Percentiles rank a stretch among this genome's conserved stretches.
These are phyloP conservation scores for Callosobruchus maculatus DNA, from an alignment of 2,888 invertebrate genomes.

Conservation along the genomic window DNA sequence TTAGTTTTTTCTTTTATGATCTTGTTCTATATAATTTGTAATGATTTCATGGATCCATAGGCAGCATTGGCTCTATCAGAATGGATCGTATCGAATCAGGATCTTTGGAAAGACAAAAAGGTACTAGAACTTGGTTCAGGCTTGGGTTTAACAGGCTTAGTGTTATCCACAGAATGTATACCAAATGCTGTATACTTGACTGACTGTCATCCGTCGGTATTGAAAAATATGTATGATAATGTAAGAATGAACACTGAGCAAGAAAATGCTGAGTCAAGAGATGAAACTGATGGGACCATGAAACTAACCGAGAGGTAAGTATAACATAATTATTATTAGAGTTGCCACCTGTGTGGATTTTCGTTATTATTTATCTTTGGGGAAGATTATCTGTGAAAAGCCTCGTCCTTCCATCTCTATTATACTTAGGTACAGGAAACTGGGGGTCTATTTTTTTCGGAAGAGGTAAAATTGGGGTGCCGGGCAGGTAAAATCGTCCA, in stretches of 20 bases:
- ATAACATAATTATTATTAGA: too few species aligned
- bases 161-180: conserved; percentile 55
- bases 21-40: not conserved
- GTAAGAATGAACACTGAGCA: conserved; percentile 56
- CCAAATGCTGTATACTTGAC: conserved; percentile 59
- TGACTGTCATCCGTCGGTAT: conserved; percentile 67
- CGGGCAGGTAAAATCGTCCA: too few species aligned
- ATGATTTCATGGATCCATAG: conserved; percentile 39
- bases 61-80: conserved; percentile 69
- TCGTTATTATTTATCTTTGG: too few species aligned
- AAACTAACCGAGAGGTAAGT: conserved; percentile 4
- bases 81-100: conserved; percentile 61
- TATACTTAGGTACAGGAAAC: too few species aligned
- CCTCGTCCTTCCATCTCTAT: too few species aligned
- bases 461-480: too few species aligned
- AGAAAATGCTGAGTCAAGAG: not conserved
- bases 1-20: too few species aligned
- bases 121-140: conserved; percentile 77
- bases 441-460: too few species aligned
- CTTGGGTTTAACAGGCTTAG: conserved; percentile 68
- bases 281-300: not conserved
- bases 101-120: conserved; percentile 53
- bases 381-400: too few species aligned
- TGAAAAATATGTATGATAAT: conserved; percentile 62
- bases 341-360: too few species aligned